Conservation (phyloP, 2,888 invertebrate species). For the Trissolcus japonicus region DNA sequence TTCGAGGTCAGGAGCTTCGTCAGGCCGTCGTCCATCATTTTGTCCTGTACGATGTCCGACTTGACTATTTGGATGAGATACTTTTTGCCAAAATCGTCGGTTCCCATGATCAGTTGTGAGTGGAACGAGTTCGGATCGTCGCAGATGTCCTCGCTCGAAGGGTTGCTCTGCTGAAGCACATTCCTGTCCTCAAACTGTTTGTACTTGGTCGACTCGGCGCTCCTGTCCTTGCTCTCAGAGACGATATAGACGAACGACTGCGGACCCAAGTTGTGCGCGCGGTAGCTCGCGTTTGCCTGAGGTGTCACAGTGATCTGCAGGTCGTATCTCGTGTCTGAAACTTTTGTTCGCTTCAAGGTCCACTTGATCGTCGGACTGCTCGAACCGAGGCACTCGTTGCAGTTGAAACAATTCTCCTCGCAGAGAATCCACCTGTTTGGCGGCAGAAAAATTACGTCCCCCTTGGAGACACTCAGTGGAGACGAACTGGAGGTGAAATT, state of each 20-base stretch:
- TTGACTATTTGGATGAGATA: constrained; percentile 67
- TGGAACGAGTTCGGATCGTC: constrained; percentile 16
- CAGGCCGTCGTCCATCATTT: neutral
- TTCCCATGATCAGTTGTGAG: constrained; percentile 65
- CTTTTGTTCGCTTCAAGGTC: constrained; percentile 24
- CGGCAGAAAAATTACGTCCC: constrained; percentile 62
- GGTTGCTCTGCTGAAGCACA: no score
- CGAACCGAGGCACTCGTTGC: constrained; percentile 26
- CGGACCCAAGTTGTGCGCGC: constrained; percentile 56
- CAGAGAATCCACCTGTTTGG: constrained; percentile 60
- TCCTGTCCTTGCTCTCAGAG: constrained; percentile 1
- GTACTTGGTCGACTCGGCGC: neutral
- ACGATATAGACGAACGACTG: constrained; percentile 61
- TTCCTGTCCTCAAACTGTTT: neutral
- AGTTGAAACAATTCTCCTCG: constrained; percentile 37
- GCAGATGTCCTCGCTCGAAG: neutral
- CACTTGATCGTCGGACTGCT: constrained; percentile 27
- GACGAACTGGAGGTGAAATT: constrained; percentile 29
- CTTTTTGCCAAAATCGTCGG: constrained; percentile 65
- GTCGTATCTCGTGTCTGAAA: constrained; percentile 59
- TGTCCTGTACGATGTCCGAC: constrained; percentile 30
- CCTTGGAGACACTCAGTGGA: constrained; percentile 62
- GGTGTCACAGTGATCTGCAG: constrained; percentile 66
- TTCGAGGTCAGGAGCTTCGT: neutral
- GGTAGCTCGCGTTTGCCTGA: constrained; percentile 59